These are phyloP conservation scores for Gorsachius magnificus DNA, from an alignment of 2,797 vertebrate genomes.

Conservation along the genomic window DNA sequence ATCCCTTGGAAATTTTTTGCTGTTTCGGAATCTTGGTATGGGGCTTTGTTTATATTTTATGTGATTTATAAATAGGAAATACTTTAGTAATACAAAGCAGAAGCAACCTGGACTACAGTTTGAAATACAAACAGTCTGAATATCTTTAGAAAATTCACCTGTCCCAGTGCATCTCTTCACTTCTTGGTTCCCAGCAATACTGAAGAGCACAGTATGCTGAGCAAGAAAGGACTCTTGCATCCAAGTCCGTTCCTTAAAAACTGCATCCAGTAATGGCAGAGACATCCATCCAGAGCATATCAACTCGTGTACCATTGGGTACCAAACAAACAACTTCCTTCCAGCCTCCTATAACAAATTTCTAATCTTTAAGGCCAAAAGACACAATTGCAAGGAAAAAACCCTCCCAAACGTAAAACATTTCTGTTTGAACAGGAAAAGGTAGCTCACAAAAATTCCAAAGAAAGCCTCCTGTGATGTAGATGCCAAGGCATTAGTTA, in stretches of 20 bases:
- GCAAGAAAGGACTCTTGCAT: background rate
- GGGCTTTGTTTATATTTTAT: background rate
- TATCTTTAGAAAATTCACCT: background rate
- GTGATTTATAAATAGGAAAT: background rate
- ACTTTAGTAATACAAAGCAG: background rate
- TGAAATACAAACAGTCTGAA: background rate
- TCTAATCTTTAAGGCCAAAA: background rate
- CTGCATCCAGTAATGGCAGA: background rate
- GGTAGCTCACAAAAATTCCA: background rate
- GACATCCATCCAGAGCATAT: background rate
- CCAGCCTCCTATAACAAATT: background rate
- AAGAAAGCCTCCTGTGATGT: background rate
- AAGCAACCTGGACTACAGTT: background rate
- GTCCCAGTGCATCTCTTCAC: background rate
- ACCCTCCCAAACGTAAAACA: background rate
- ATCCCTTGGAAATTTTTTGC: background rate
- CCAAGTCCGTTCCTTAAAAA: background rate
- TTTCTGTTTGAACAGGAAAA: background rate
- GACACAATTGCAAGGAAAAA: background rate
- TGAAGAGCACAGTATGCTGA: background rate
- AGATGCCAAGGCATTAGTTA: background rate
- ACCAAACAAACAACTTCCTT: background rate
- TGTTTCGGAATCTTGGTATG: background rate
- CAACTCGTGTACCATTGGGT: fast-evolving
- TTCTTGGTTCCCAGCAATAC: background rate